Conservation (phyloP, 2,113 vertebrate species). For the Ceratotherium simum region DNA sequence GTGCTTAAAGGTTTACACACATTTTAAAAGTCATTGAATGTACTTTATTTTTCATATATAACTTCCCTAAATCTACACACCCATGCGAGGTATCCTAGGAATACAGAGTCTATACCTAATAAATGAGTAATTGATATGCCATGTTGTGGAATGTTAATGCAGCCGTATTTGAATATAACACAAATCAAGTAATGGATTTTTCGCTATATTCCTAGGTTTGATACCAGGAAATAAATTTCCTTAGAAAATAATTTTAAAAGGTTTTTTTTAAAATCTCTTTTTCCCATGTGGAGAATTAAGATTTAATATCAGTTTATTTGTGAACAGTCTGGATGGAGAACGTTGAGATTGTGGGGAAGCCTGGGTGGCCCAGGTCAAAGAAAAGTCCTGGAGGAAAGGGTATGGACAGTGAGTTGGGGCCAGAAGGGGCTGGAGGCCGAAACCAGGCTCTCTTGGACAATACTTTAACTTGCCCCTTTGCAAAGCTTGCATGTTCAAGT, state of each 20-base stretch:
- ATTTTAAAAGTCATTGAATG: neutral
- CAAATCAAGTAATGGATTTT: neutral
- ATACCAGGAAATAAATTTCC: neutral
- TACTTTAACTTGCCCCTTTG: neutral
- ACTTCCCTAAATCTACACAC: neutral
- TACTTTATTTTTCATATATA: neutral
- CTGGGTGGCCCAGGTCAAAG: neutral
- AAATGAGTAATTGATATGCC: neutral
- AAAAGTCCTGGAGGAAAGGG: neutral
- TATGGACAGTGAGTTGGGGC: neutral
- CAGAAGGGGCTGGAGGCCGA: neutral
- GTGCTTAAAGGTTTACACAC: neutral
- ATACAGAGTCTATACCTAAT: neutral
- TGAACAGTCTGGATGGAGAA: neutral
- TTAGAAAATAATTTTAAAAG: neutral
- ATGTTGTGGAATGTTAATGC: neutral
- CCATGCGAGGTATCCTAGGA: neutral
- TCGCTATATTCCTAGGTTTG: neutral
- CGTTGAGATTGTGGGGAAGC: neutral
- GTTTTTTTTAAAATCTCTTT: neutral
- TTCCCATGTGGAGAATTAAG: neutral
- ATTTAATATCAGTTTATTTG: neutral
- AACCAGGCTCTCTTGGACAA: neutral
- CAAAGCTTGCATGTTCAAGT: neutral
- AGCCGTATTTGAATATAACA: neutral